phyloP scores from a whole-genome alignment of 2,888 invertebrate species.

The Yponomeuta plumbellus region DNA sequence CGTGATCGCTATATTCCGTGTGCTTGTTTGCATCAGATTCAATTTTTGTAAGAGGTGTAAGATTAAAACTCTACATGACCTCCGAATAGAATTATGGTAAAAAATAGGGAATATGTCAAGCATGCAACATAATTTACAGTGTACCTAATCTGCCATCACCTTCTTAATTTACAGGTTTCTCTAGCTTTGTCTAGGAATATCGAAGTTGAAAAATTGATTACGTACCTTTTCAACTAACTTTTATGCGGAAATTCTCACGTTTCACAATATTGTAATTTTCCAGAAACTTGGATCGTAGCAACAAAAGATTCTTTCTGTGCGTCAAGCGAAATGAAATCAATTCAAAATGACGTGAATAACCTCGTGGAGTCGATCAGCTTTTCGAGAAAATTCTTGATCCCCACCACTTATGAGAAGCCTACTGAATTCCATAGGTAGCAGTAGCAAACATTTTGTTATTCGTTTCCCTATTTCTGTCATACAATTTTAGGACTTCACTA shows the following conservation, averaged over 20 bases:
- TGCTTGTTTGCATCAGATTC: no score
- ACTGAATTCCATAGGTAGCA: not conserved
- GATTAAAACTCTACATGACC: no score
- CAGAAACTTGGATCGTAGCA: not conserved
- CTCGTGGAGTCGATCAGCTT: constrained; percentile 23
- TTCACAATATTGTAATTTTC: not conserved
- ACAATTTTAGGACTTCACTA: not conserved
- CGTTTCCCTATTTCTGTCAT: not conserved
- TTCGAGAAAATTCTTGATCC: constrained; percentile 35
- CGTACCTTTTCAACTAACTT: not conserved
- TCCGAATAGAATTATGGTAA: not conserved
- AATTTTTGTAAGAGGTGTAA: no score
- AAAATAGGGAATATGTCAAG: not conserved
- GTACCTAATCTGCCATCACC: not conserved
- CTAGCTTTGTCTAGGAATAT: not conserved
- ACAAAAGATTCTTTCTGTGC: not conserved
- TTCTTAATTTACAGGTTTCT: not conserved
- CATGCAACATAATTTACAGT: not conserved
- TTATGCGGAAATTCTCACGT: constrained; percentile 3
- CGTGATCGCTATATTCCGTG: no score
- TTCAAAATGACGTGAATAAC: constrained; percentile 3
- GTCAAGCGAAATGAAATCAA: not conserved
- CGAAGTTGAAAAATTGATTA: not conserved
- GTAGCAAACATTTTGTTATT: not conserved
- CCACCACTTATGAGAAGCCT: not conserved